Evolutionary conservation across 2,888 invertebrate genomes (phyloP).

Genomic region (Automeris io): DNA sequence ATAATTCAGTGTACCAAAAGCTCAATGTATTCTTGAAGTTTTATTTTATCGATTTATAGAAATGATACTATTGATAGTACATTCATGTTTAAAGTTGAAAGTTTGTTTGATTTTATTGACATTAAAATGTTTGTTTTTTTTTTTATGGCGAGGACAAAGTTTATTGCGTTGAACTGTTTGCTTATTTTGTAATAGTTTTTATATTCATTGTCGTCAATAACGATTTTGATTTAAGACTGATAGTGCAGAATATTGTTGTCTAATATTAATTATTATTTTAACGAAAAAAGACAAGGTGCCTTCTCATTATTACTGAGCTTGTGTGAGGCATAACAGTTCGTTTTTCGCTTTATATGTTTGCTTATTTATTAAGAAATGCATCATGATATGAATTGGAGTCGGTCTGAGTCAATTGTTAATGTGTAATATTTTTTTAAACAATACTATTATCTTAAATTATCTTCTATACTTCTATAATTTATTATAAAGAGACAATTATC

Average conservation of each 20-base stretch:
- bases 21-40: too few species aligned
- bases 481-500: too few species aligned
- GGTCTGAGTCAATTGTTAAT: too few species aligned
- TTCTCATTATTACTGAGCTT: background rate
- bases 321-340: background rate
- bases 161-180: slow-evolving; percentile 26
- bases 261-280: slow-evolving; percentile 27
- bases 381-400: too few species aligned
- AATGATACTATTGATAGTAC: too few species aligned
- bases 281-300: slow-evolving; percentile 23
- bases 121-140: background rate
- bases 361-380: too few species aligned
- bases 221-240: slow-evolving; percentile 62
- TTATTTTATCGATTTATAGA: too few species aligned
- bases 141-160: too few species aligned
- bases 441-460: too few species aligned
- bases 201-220: slow-evolving; percentile 31
- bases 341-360: slow-evolving; percentile 12
- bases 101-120: background rate
- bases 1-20: too few species aligned
- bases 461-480: too few species aligned
- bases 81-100: background rate
- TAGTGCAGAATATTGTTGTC: slow-evolving; percentile 37
- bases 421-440: too few species aligned
- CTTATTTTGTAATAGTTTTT: slow-evolving; percentile 21